These are phyloP conservation scores for Cyprinella venusta DNA, from an alignment of 2,797 vertebrate species.

Conservation along the genomic window DNA sequence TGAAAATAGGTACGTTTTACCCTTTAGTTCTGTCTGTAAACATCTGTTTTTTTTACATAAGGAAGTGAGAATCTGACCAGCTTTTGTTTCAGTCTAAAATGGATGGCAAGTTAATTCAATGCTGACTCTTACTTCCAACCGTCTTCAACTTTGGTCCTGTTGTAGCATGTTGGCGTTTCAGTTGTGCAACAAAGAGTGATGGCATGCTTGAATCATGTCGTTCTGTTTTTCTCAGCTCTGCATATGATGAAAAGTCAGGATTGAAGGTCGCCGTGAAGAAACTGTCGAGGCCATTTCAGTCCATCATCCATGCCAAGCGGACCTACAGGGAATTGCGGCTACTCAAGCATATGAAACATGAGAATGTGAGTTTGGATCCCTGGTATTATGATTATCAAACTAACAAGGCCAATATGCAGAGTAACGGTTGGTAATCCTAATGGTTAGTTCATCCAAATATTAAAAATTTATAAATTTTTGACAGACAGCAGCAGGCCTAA, in stretches of 20 bases:
- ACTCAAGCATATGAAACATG: conserved; percentile 98
- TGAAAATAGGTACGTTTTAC: neutral
- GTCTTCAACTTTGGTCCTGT: conserved; percentile 5
- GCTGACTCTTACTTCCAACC: neutral
- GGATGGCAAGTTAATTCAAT: neutral
- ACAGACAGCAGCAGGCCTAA: neutral
- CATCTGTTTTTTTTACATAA: neutral
- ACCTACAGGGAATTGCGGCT: conserved; percentile 95
- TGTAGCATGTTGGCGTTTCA: conserved; percentile 28
- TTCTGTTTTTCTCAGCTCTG: conserved; percentile 77
- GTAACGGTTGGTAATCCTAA: neutral
- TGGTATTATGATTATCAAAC: conserved; percentile 32
- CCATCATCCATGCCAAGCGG: conserved; percentile 96
- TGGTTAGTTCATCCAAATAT: neutral
- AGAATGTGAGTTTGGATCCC: conserved; percentile 86
- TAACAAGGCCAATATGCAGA: neutral
- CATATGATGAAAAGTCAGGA: conserved; percentile 83
- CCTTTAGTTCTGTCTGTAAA: conserved; percentile 27
- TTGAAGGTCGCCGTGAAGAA: conserved; percentile 96
- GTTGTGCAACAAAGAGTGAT: conserved; percentile 23
- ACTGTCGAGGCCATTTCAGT: conserved; percentile 96
- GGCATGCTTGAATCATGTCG: conserved; percentile 13
- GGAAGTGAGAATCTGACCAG: conserved; percentile 32
- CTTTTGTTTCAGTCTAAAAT: neutral
- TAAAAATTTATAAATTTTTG: too few relatives aligned